Percentiles rank a stretch among this genome's conserved stretches.
These are phyloP conservation scores for Nasonia vitripennis DNA, from an alignment of 1,140 invertebrate genomes.

Conservation along the genomic window DNA sequence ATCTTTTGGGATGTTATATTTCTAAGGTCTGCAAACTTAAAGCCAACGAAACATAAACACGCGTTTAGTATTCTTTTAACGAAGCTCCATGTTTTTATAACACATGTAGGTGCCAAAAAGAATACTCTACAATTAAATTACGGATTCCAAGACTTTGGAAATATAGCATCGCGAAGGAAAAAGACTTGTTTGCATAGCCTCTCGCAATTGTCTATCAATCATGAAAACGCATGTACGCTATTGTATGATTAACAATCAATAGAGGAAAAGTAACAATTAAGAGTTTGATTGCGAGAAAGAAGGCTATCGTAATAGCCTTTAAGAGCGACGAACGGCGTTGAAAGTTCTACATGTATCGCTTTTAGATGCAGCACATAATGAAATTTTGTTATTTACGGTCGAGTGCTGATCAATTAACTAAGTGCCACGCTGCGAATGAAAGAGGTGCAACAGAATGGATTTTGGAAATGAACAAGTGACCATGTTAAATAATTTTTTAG, in stretches of 20 bases:
- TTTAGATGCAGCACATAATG: conserved; percentile 24
- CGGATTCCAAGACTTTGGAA: conserved; percentile 5
- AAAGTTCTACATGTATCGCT: conserved; percentile 13
- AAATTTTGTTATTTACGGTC: conserved; percentile 27
- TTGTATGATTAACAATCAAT: conserved; percentile 16
- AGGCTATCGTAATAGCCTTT: conserved; percentile 24
- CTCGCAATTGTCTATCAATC: conserved; percentile 16
- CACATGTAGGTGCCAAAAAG: neutral
- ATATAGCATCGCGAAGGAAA: neutral
- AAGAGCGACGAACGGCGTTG: neutral
- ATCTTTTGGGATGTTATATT: neutral
- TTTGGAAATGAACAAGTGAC: neutral
- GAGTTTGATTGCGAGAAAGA: conserved; percentile 4
- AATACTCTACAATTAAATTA: neutral
- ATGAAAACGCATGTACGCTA: conserved; percentile 3
- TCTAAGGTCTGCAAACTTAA: neutral
- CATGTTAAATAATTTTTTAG: neutral
- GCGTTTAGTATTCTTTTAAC: neutral
- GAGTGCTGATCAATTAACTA: conserved; percentile 31
- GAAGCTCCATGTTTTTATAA: neutral
- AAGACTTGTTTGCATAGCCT: neutral
- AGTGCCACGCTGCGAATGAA: conserved; percentile 39
- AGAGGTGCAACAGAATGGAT: neutral
- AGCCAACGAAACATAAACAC: neutral
- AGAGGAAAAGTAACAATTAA: conserved; percentile 7